phyloP scores from a whole-genome alignment of 2,888 invertebrate genomes.

The Andrena hattorfiana region DNA sequence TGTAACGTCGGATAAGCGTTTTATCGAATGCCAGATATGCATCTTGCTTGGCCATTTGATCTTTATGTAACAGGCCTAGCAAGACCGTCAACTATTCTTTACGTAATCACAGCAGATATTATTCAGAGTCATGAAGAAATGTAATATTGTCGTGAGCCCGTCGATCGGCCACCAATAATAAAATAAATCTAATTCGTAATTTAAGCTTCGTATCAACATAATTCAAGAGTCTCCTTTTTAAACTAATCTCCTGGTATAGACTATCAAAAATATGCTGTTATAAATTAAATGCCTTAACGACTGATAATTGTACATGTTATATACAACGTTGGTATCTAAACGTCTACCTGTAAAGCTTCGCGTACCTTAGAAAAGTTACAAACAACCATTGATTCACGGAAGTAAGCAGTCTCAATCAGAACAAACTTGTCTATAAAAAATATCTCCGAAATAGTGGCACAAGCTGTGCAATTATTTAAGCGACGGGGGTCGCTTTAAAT shows the following conservation, averaged over 20 bases:
- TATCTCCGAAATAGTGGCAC: not conserved
- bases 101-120: slow-evolving; percentile 49
- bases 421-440: slow-evolving; percentile 35
- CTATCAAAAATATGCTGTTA: slow-evolving; percentile 18
- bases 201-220: not conserved
- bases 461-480: slow-evolving; percentile 28
- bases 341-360: slow-evolving; percentile 23
- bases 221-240: not conserved
- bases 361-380: slow-evolving; percentile 11
- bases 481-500: not conserved
- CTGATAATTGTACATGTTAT: slow-evolving; percentile 29
- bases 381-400: slow-evolving; percentile 8
- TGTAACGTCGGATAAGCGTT: slow-evolving; percentile 58
- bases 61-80: slow-evolving; percentile 3
- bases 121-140: slow-evolving; percentile 21
- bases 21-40: slow-evolving; percentile 54
- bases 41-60: slow-evolving; percentile 17
- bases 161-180: slow-evolving; percentile 6
- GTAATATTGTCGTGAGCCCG: slow-evolving; percentile 21
- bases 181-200: slow-evolving; percentile 1
- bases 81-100: slow-evolving; percentile 35
- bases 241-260: slow-evolving; percentile 8
- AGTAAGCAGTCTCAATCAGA: not conserved
- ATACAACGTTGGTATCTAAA: slow-evolving; percentile 21
- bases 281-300: slow-evolving; percentile 40